phyloP scores from a whole-genome alignment of 2,888 invertebrate species.

The Gonocerus acuteangulatus region DNA sequence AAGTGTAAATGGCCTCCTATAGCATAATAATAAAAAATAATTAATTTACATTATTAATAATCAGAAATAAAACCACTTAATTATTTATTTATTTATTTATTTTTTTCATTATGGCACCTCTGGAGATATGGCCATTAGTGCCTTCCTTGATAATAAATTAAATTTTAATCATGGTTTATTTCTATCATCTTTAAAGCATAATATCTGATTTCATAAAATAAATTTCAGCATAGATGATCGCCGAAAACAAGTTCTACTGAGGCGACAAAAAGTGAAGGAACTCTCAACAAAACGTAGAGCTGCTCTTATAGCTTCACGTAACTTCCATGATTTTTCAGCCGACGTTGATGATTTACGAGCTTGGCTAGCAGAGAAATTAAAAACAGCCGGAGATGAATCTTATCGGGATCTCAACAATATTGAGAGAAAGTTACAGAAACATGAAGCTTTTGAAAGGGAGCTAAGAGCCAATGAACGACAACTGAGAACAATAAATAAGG shows the following conservation, averaged over 20 bases:
- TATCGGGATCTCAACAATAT: conserved; percentile 84
- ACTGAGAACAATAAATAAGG: conserved; percentile 74
- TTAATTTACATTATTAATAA: too few species aligned
- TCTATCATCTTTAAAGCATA: too few species aligned
- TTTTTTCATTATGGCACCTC: not conserved
- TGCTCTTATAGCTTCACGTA: conserved; percentile 72
- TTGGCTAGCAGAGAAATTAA: conserved; percentile 88
- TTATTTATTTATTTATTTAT: conserved; percentile 6
- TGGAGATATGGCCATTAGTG: not conserved
- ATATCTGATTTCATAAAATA: not conserved
- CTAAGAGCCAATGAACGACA: conserved; percentile 90
- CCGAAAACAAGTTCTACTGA: conserved; percentile 63
- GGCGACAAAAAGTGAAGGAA: conserved; percentile 66
- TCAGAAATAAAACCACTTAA: not conserved
- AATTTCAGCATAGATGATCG: conserved; percentile 58
- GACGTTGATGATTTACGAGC: conserved; percentile 82
- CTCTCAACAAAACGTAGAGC: conserved; percentile 66
- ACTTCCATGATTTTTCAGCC: conserved; percentile 86
- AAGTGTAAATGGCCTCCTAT: too few species aligned
- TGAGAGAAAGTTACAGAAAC: conserved; percentile 87
- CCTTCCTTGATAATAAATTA: too few species aligned
- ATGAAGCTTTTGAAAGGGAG: conserved; percentile 94
- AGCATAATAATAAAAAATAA: too few species aligned
- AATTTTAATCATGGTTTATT: too few species aligned
- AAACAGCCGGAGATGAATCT: conserved; percentile 85